These are phyloP conservation scores for Metridium senile DNA, from an alignment of 92 coral and sea anemone species.

Conservation along the genomic window DNA sequence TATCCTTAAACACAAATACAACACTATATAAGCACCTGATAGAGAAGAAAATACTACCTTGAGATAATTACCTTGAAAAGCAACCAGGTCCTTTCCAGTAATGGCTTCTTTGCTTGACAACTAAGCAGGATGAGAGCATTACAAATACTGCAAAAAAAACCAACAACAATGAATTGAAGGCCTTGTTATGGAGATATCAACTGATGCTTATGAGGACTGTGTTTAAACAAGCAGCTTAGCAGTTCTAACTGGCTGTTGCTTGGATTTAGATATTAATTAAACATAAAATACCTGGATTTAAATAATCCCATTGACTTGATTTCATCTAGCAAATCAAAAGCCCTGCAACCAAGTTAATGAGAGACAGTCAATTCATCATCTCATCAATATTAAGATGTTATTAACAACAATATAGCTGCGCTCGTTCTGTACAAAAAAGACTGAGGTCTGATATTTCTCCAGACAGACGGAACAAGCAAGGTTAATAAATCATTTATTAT, in stretches of 20 bases:
- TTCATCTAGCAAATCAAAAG: conserved; percentile 58
- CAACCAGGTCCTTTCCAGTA: conserved; percentile 48
- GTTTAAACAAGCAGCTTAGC: too few species aligned
- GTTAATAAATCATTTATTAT: too few species aligned
- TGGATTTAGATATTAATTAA: too few species aligned
- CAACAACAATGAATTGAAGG: not conserved
- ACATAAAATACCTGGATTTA: conserved; percentile 42
- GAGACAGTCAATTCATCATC: too few species aligned
- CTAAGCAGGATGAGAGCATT: conserved; percentile 58
- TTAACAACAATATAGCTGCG: too few species aligned
- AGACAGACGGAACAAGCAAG: too few species aligned
- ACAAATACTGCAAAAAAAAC: conserved; percentile 47
- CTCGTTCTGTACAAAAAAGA: too few species aligned
- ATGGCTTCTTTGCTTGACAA: conserved; percentile 31
- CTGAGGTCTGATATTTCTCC: too few species aligned
- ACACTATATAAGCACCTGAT: not conserved
- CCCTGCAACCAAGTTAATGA: conserved; percentile 47
- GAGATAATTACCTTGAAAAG: conserved; percentile 47
- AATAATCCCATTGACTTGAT: conserved; percentile 49
- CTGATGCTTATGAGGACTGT: too few species aligned
- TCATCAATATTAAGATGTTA: too few species aligned
- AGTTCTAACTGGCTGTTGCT: not conserved
- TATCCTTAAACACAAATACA: conserved; percentile 14
- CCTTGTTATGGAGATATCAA: not conserved
- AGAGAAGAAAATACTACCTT: not conserved